Evolutionary conservation across 2,113 vertebrate genomes (phyloP).

Genomic region (Choloepus hoffmanni): DNA sequence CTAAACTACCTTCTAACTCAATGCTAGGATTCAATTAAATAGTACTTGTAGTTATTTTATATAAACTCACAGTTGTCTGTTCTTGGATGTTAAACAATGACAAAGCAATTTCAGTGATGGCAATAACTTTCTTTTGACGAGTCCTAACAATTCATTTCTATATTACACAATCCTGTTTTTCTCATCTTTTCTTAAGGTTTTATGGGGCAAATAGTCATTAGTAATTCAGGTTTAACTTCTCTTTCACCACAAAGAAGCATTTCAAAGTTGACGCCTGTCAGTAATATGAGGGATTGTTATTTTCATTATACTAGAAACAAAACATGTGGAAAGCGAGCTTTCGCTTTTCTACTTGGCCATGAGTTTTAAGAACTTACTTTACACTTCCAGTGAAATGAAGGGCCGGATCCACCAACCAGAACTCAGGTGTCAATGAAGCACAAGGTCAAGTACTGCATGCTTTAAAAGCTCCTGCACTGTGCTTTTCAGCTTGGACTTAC

Average conservation of each 20-base stretch:
- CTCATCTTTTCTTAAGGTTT: background rate
- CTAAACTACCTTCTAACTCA: constrained; percentile 12
- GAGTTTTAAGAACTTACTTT: background rate
- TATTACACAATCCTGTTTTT: background rate
- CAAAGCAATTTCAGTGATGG: background rate
- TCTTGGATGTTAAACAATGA: constrained; percentile 20
- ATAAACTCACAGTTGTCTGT: background rate
- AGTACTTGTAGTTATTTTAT: background rate
- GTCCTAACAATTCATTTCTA: background rate
- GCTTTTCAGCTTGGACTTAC: background rate
- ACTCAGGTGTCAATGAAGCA: background rate
- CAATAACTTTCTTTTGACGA: background rate
- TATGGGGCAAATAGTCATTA: background rate
- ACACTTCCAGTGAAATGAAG: background rate
- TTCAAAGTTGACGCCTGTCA: constrained; percentile 19
- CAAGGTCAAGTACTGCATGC: background rate
- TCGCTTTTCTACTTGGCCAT: background rate
- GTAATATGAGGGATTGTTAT: background rate
- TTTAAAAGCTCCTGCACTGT: background rate
- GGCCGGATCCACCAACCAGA: background rate
- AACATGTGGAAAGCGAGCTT: background rate
- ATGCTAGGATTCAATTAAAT: background rate
- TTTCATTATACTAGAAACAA: constrained; percentile 29
- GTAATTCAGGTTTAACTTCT: constrained; percentile 1
- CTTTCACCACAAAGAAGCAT: background rate